Conservation (phyloP, 2,888 invertebrate genomes). For the Sarcophaga variegata region DNA sequence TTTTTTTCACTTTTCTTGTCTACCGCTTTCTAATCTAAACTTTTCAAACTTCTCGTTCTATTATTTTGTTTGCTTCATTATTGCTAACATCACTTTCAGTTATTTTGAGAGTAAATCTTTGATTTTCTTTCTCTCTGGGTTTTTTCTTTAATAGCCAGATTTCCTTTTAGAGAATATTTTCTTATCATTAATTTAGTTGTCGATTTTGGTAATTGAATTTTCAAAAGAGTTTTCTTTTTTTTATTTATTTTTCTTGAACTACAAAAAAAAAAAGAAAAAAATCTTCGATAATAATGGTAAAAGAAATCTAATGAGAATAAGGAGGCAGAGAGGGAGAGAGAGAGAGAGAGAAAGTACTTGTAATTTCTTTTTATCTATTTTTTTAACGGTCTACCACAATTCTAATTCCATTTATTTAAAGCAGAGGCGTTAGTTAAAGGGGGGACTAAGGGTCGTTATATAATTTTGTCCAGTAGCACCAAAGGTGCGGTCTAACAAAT, state of each 20-base stretch:
- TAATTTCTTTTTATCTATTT: slow-evolving; percentile 28
- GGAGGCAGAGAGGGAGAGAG: background rate
- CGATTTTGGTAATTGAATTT: slow-evolving; percentile 69
- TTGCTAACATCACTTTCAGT: background rate
- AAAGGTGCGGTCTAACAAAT: no score
- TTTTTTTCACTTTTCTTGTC: background rate
- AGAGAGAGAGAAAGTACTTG: background rate
- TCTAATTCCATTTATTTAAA: slow-evolving; percentile 6
- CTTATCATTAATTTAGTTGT: slow-evolving; percentile 65
- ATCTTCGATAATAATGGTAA: slow-evolving; percentile 15
- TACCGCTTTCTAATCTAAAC: background rate
- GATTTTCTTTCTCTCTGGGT: background rate
- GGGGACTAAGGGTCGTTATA: no score
- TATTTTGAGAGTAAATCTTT: background rate
- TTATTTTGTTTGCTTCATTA: background rate
- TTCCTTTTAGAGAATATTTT: slow-evolving; percentile 37
- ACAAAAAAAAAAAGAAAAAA: slow-evolving; percentile 27
- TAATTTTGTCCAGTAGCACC: no score
- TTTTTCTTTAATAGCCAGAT: slow-evolving; percentile 12
- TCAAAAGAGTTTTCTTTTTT: slow-evolving; percentile 4
- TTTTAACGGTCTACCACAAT: slow-evolving; percentile 23
- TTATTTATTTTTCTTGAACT: background rate
- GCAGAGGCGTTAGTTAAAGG: background rate
- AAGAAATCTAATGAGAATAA: background rate
- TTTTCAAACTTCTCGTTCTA: background rate